Evolutionary conservation across 2,888 invertebrate genomes (phyloP).

Genomic region (Trissolcus japonicus): DNA sequence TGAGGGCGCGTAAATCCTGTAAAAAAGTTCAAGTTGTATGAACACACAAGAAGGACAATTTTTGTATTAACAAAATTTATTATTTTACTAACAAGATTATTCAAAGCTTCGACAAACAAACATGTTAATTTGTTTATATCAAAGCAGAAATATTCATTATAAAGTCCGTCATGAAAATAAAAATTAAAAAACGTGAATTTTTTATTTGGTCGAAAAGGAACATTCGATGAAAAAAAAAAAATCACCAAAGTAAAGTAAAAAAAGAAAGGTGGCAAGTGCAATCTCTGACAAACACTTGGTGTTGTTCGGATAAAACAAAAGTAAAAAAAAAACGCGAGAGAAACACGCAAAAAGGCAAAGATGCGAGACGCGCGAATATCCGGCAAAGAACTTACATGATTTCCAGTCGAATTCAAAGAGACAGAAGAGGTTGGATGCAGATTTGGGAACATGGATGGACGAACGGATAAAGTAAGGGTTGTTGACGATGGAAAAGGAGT

Average conservation of each 20-base stretch:
- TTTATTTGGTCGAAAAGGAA: too few species aligned
- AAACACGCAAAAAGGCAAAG: slow-evolving; percentile 22
- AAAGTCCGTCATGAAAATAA: background rate
- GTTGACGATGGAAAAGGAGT: slow-evolving; percentile 54
- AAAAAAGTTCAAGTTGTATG: too few species aligned
- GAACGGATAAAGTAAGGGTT: slow-evolving; percentile 58
- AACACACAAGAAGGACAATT: too few species aligned
- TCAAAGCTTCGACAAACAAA: too few species aligned
- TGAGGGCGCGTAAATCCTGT: too few species aligned
- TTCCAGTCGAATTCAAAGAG: slow-evolving; percentile 55
- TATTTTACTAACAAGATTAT: too few species aligned
- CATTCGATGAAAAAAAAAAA: too few species aligned
- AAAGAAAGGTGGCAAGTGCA: slow-evolving; percentile 41
- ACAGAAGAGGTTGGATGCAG: slow-evolving; percentile 55
- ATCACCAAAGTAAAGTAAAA: slow-evolving; percentile 27
- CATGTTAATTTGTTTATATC: too few species aligned
- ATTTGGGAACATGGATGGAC: slow-evolving; percentile 52
- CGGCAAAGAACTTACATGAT: slow-evolving; percentile 56
- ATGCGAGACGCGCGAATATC: slow-evolving; percentile 37
- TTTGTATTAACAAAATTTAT: too few species aligned
- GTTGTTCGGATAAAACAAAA: slow-evolving; percentile 41
- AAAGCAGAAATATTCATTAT: too few species aligned
- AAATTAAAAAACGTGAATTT: background rate
- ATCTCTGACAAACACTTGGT: slow-evolving; percentile 48
- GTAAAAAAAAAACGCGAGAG: slow-evolving; percentile 19